A percentile compares a stretch with the other conserved stretches of the same genome.
Evolutionary conservation across 2,888 invertebrate species (phyloP).

Genomic region (Caenorhabditis virilis): DNA sequence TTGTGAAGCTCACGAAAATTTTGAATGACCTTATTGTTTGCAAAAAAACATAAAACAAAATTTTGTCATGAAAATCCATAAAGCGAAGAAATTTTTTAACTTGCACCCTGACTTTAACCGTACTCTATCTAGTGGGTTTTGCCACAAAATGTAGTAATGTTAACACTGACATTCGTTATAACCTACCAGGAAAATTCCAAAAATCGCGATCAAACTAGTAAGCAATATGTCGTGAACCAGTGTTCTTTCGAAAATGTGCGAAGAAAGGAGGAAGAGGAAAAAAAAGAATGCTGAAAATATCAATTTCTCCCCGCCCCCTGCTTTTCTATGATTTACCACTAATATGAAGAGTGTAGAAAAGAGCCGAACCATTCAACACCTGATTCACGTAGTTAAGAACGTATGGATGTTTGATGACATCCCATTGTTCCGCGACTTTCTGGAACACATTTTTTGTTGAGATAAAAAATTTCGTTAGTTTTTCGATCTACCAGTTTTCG

Average conservation of each 20-base stretch:
- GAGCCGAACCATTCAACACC: conserved; percentile 49
- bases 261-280: conserved; percentile 61
- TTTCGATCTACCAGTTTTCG: conserved; percentile 32
- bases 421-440: conserved; percentile 49
- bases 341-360: conserved; percentile 57
- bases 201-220: conserved; percentile 52
- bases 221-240: conserved; percentile 52
- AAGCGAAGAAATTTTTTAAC: too few relatives aligned
- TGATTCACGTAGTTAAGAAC: conserved; percentile 63
- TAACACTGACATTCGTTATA: too few relatives aligned
- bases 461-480: neutral
- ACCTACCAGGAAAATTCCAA: conserved; percentile 60
- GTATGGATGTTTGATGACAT: conserved; percentile 62
- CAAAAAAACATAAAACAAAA: neutral
- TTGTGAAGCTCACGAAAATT: too few relatives aligned
- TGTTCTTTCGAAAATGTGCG: conserved; percentile 56
- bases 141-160: too few relatives aligned
- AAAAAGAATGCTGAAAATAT: conserved; percentile 49
- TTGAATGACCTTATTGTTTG: too few relatives aligned
- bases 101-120: too few relatives aligned
- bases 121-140: too few relatives aligned
- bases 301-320: neutral
- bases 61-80: neutral
- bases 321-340: conserved; percentile 15
- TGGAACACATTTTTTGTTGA: neutral